These are phyloP conservation scores for Novumbra hubbsi DNA, from an alignment of 2,797 vertebrate genomes.

Conservation along the genomic window DNA sequence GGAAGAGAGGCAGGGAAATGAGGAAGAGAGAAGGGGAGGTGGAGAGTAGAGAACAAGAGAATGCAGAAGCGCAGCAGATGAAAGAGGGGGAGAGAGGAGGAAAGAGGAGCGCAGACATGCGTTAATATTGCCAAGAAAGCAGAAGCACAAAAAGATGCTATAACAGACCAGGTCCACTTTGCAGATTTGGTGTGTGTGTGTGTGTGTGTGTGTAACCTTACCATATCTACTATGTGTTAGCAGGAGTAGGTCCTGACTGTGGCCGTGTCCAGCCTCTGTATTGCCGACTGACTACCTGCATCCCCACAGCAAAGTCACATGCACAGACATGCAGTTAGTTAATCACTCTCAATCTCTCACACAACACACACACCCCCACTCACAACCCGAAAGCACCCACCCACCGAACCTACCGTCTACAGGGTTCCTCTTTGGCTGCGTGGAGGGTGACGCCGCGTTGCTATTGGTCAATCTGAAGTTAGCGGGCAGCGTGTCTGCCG, in stretches of 20 bases:
- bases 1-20: conserved; percentile 24
- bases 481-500: conserved; percentile 91
- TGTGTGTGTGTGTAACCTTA: conserved; percentile 51
- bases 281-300: conserved; percentile 86
- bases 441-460: conserved; percentile 84
- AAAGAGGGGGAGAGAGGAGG: conserved; percentile 19
- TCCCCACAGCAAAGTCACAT: conserved; percentile 75
- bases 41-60: conserved; percentile 21
- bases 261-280: conserved; percentile 95
- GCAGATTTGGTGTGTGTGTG: conserved; percentile 13
- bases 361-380: conserved; percentile 13
- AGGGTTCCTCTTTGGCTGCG: conserved; percentile 94
- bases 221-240: conserved; percentile 75
- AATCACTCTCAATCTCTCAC: conserved; percentile 68
- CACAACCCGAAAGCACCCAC: conserved; percentile 6
- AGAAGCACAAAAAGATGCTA: conserved; percentile 39
- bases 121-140: conserved; percentile 57
- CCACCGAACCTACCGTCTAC: conserved; percentile 82
- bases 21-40: neutral
- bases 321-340: conserved; percentile 92
- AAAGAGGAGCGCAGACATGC: conserved; percentile 57
- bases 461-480: conserved; percentile 91
- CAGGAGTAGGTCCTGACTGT: conserved; percentile 99
- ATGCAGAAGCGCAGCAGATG: conserved; percentile 3
- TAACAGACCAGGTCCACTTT: neutral